phyloP scores from a whole-genome alignment of 2,888 invertebrate species.

The Andrena chrysosceles region DNA sequence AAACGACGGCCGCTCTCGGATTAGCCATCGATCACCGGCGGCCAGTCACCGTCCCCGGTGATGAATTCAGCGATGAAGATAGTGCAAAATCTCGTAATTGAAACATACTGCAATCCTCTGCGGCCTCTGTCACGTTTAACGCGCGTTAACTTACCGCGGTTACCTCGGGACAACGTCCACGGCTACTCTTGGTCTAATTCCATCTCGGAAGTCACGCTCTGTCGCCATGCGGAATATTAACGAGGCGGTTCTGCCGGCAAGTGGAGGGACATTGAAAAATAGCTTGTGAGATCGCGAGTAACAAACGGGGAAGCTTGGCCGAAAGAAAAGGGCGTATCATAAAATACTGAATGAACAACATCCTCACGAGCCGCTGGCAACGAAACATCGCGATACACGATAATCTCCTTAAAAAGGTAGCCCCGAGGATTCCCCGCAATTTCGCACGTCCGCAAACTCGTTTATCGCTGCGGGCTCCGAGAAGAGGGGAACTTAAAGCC shows the following conservation, averaged over 20 bases:
- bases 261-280: neutral
- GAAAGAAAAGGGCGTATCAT: neutral
- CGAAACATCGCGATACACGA: neutral
- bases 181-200: neutral
- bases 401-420: neutral
- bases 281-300: neutral
- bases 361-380: neutral
- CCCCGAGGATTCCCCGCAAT: neutral
- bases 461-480: neutral
- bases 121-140: neutral
- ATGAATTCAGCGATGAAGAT: constrained; percentile 56
- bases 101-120: constrained; percentile 36
- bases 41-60: constrained; percentile 33
- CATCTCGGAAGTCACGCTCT: neutral
- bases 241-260: neutral
- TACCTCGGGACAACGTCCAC: neutral
- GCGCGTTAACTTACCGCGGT: neutral
- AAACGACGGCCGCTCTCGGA: constrained; percentile 45
- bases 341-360: neutral
- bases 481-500: neutral
- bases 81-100: constrained; percentile 55
- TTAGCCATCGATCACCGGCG: constrained; percentile 56
- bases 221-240: neutral
- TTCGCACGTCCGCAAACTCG: neutral
- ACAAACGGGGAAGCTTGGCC: neutral